These are phyloP conservation scores for Trematocara nigrifrons DNA, from an alignment of 2,113 vertebrate genomes.

Conservation along the genomic window DNA sequence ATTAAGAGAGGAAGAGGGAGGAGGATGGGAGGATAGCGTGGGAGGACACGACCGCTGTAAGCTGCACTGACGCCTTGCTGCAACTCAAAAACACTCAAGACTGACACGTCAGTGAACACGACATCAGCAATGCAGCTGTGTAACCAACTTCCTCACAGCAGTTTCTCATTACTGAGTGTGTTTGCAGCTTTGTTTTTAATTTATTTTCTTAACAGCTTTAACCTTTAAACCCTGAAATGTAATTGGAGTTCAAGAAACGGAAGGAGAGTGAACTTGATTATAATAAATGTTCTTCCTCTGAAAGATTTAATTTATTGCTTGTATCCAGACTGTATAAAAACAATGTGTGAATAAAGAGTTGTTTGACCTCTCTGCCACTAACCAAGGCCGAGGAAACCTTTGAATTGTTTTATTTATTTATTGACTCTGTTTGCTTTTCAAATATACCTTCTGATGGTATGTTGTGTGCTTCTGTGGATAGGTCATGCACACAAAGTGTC, in stretches of 20 bases:
- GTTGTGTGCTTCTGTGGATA: neutral
- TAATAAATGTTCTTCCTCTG: neutral
- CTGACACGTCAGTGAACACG: neutral
- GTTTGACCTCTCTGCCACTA: neutral
- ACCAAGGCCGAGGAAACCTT: neutral
- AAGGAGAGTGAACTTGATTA: neutral
- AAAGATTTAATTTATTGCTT: neutral
- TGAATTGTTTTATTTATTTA: neutral
- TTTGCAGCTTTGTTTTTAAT: neutral
- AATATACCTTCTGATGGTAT: neutral
- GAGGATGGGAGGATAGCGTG: neutral
- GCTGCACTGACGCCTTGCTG: neutral
- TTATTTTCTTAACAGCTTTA: neutral
- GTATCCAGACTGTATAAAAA: neutral
- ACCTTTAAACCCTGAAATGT: neutral
- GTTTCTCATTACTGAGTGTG: neutral
- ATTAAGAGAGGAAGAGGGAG: neutral
- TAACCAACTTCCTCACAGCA: neutral
- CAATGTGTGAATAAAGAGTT: neutral
- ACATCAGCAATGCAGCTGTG: neutral
- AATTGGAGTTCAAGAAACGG: neutral
- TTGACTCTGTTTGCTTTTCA: neutral
- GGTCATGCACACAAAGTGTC: neutral
- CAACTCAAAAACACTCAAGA: neutral
- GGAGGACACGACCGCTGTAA: neutral